Base-by-base conservation (phyloP, 2,888 invertebrate species). In the Mycogona germanica region DNA sequence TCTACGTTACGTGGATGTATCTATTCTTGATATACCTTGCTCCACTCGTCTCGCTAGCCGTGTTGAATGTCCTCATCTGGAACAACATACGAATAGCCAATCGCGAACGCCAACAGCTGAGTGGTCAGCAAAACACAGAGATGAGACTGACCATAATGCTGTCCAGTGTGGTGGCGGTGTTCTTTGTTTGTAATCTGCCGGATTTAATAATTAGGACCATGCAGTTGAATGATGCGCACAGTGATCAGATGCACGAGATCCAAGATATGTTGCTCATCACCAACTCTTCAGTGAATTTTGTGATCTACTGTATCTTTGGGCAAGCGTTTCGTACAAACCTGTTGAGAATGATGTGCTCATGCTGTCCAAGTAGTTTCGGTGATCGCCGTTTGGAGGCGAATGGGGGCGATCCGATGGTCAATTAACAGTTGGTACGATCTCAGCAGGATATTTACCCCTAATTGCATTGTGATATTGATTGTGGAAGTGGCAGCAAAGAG, bases 241-340 rank as follows among this genome's bases (percentile, higher is more conserved):
- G 78, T 55, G 75, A 78, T 60, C 79, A 82, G 63, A 60, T 62
- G 4, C 61, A 67, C 12, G 59, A 59, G 65, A 77, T 79, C 35
- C 59, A 65, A 19, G 88, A 87, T 66, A 96, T 97, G 72, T 78
- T 96, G 53, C 77, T 96, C 59, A 93, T 97, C 54, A 95, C 92
- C 59, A 97, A 97, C 75, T 93, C 93, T 66, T 92, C 93, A 67
- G 88, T 95, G 58, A 97, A 97, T 73, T 96, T 97, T 70, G 81
- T 97, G 60, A 92, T 97, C 64, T 97, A 97, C 74, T 93, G 95
- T 60, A 93, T 93, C 61, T 95, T 96, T 70, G 96, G 96, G 1
- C 89, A 95, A 69, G 95, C 96, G 70, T 96, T 96, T 73, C 87
- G 89, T 68, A 76, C 86, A 58, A 79, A 91, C 60, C 88, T 91